Conservation (phyloP, 2,113 vertebrate genomes). For the Pteruthius melanotis region DNA sequence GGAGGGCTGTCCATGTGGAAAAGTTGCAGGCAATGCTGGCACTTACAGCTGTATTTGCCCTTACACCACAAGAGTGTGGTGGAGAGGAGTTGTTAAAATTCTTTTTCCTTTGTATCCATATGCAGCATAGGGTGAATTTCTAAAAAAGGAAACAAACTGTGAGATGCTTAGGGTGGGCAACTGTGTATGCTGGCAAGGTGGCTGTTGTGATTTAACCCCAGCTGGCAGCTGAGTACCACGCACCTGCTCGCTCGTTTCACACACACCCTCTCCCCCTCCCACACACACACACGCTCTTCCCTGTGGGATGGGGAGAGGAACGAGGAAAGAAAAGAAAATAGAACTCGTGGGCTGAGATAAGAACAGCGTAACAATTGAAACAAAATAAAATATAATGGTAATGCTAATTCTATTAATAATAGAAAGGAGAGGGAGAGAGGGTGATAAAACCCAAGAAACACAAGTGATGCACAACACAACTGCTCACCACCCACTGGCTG, state of each 20-base stretch:
- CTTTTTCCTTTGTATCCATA: neutral
- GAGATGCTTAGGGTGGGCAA: neutral
- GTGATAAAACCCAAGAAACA: neutral
- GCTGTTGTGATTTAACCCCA: neutral
- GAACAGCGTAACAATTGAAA: neutral
- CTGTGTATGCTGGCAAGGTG: neutral
- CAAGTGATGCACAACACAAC: neutral
- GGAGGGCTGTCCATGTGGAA: neutral
- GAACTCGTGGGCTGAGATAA: neutral
- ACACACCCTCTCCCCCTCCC: neutral
- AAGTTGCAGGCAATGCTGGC: neutral
- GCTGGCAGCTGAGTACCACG: neutral
- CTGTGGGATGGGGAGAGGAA: neutral
- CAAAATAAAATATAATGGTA: neutral
- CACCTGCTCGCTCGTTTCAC: neutral
- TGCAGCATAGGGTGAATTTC: neutral
- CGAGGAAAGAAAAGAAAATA: neutral
- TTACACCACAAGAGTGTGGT: accelerated
- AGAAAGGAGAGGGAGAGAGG: neutral
- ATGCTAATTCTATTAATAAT: neutral
- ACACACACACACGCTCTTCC: neutral
- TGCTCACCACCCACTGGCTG: neutral
- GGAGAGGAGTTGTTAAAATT: neutral
- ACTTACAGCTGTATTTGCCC: neutral
- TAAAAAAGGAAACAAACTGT: neutral